Conservation (phyloP, 1,140 invertebrate species). For the Drosophila simulans region DNA sequence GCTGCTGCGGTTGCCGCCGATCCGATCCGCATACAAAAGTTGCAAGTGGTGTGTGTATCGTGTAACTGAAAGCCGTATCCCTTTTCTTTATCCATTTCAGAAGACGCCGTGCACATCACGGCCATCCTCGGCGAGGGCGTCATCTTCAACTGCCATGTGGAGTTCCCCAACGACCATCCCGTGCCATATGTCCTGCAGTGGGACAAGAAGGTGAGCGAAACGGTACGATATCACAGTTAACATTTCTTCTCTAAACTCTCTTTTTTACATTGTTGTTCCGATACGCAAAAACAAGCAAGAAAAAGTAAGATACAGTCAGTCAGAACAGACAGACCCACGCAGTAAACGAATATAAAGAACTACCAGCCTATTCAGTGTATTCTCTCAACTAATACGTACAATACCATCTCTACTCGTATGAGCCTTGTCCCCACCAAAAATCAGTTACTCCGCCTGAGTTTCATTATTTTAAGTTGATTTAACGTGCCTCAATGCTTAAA, state of each 20-base stretch:
- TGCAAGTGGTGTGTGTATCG: background rate
- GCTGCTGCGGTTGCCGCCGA: constrained; percentile 3
- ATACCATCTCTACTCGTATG: constrained; percentile 17
- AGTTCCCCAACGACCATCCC: constrained; percentile 96
- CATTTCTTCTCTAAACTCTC: constrained; percentile 88
- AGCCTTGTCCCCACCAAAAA: background rate
- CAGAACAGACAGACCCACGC: constrained; percentile 57
- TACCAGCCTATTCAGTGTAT: constrained; percentile 38
- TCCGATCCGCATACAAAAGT: background rate
- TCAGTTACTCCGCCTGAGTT: constrained; percentile 34
- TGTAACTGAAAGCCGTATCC: background rate
- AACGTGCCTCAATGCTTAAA: background rate
- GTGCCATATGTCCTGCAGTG: constrained; percentile 98
- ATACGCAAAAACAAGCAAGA: constrained; percentile 80
- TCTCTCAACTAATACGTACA: constrained; percentile 26
- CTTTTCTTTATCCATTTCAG: constrained; percentile 79
- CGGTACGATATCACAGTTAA: constrained; percentile 90
- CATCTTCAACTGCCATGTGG: constrained; percentile 98
- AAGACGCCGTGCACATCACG: constrained; percentile 97
- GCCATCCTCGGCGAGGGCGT: constrained; percentile 97
- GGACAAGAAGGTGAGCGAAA: constrained; percentile 98
- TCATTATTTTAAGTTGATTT: constrained; percentile 22
- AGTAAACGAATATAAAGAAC: constrained; percentile 49
- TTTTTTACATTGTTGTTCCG: constrained; percentile 84
- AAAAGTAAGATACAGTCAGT: constrained; percentile 70